Evolutionary conservation across 2,888 invertebrate genomes (phyloP).

Genomic region (Sabatieria punctata): DNA sequence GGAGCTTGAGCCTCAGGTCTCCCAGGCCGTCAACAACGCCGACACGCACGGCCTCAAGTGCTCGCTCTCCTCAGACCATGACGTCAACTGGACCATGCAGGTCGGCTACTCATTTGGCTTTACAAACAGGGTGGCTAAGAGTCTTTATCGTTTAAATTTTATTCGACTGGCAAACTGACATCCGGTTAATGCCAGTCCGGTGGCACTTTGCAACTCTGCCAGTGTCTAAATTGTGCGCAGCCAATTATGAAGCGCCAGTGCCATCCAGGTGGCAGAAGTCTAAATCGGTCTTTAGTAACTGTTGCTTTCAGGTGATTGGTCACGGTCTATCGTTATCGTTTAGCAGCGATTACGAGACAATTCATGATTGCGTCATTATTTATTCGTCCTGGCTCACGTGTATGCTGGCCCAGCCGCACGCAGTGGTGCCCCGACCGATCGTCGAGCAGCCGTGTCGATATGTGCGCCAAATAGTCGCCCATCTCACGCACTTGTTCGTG

Average conservation of each 20-base stretch:
- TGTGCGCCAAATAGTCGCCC: constrained; percentile 69
- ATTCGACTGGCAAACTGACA: too few species aligned
- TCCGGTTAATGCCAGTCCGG: too few species aligned
- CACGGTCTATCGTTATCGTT: constrained; percentile 76
- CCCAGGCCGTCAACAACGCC: too few species aligned
- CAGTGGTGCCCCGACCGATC: constrained; percentile 72
- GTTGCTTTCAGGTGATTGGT: constrained; percentile 69
- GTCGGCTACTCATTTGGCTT: too few species aligned
- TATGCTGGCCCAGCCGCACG: constrained; percentile 53
- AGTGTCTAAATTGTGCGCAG: too few species aligned
- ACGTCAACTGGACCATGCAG: constrained; percentile 52
- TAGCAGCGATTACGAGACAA: constrained; percentile 66
- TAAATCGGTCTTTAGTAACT: too few species aligned
- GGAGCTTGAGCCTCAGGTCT: too few species aligned
- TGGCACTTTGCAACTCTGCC: too few species aligned
- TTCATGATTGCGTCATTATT: constrained; percentile 84
- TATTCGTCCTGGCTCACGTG: constrained; percentile 92
- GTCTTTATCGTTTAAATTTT: too few species aligned
- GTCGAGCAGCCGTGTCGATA: constrained; percentile 73
- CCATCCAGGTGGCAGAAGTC: too few species aligned
- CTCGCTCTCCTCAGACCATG: constrained; percentile 44
- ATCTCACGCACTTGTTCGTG: constrained; percentile 82
- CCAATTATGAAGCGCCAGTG: too few species aligned
- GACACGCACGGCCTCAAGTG: background rate
- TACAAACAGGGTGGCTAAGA: too few species aligned